Base-by-base conservation (phyloP, 2,797 vertebrate species). In the Phoebastria nigripes region DNA sequence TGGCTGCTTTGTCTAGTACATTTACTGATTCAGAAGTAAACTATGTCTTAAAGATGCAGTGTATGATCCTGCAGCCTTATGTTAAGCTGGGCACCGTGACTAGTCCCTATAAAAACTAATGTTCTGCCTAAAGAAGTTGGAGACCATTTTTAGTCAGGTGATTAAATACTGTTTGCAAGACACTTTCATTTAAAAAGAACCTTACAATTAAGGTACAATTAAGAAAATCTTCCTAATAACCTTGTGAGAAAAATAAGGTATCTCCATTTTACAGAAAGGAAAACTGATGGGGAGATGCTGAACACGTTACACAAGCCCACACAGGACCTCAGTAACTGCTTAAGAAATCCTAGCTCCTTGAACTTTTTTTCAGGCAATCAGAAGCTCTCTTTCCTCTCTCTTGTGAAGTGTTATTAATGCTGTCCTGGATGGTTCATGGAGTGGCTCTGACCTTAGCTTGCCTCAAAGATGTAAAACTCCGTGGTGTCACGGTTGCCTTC, bases 11-110 rank as follows among this genome's bases (percentile, higher is more conserved):
- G 97, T 98, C 97, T 97, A 87, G 80, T 94, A 70, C 82, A 8
- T 91, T 97, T 97, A 98, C 97, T 93, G 97, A 97, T 97, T 97
- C 97, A 93, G 97, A 95, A 97, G 97, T 96, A 96, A 97, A 98
- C 96, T 98, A 96, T 93, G 95, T 93, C 97, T 98, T 97, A 98
- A 98, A 98, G 97, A 98, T 97, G 96, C 94, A 96, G 96, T 3
- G 3, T 92, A 76, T 87, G 95, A 91, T 89, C 95, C 92, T 39
- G 8, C 56, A 89, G 85, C 74, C 67, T 85, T 41, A 66, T 39
- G 44, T 76, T 63, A 84, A 94, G 80, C 81, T 56, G 83, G 80
- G 46, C 89, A n/a, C n/a, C 7, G 20, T 29, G 59, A 63, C 66
- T 33, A 35, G 51, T 56, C 33, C 44, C 22, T 6, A 1, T 8